Base-by-base conservation (phyloP, 2,888 invertebrate genomes). In the Microdon myrmicae region DNA sequence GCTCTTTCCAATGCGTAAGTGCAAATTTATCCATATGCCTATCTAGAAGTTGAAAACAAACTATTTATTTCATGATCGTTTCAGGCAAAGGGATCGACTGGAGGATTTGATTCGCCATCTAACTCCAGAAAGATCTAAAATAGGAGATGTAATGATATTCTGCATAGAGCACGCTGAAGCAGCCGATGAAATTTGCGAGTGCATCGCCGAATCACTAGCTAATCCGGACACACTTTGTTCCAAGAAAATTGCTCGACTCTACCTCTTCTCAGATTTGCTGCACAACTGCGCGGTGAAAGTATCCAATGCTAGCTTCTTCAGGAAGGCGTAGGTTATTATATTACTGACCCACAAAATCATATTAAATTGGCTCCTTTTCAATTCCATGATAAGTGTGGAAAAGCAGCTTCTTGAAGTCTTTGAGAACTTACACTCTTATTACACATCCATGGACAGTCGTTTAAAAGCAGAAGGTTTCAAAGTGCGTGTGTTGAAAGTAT, bases 81-180 rank as follows among this genome's bases (percentile, higher is more conserved):
- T 17, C 75, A 94, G 93, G 64, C 96, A 98, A 83, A 85, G 97
- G 69, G 94, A 96, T 77, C 86, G 95, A 1, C 82, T 99, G 22
- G 97, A 98, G 80, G 92, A 95, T 80, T 83, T 97, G 72, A 84
- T 99, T 68, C 86, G 96, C 10, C 87, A 88, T 64, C 83, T 98
- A 73, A 88, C 89, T 0, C 92, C 94, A 1, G 89, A 92, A 72
- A 85, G 91, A 47, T 80, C 83, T 58, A 88, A 89, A 79, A 88
- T 99, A 55, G 96, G 91, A 4, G 96, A 96, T 76, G 92, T 91
- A 9, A 99, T 99, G 99, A 91, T 98, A 41, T 99, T 96, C 86
- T 99, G 98, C 80, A 90, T 99, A 64, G 96, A 98, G 77, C 97
- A 99, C 81, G 95, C 96, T 13, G 97, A 97, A 79, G 94, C 96